These are phyloP conservation scores for Garra rufa DNA, from an alignment of 2,113 vertebrate species.

Conservation along the genomic window DNA sequence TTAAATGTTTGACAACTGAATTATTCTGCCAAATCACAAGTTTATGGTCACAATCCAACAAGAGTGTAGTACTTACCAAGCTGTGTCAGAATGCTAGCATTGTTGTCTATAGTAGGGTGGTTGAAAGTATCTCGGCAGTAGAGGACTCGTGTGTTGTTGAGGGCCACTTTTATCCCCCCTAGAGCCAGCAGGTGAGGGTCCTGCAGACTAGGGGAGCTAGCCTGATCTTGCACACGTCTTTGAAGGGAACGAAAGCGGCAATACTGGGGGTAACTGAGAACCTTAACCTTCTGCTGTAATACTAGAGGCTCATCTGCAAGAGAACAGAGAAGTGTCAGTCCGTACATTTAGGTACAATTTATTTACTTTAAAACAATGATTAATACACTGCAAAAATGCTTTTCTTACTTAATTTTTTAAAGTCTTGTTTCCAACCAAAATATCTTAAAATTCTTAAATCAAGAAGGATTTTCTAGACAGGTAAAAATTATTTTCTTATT, in stretches of 20 bases:
- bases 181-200: constrained; percentile 78
- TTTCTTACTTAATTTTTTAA: too few relatives aligned
- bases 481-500: too few relatives aligned
- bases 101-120: constrained; percentile 78
- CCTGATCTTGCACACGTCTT: constrained; percentile 70
- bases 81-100: constrained; percentile 72
- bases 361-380: not conserved
- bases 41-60: not conserved
- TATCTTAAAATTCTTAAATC: too few relatives aligned
- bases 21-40: too few relatives aligned
- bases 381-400: too few relatives aligned
- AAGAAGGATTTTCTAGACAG: too few relatives aligned
- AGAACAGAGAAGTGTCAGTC: not conserved
- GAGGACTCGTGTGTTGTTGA: constrained; percentile 69
- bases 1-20: not conserved
- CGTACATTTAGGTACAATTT: not conserved
- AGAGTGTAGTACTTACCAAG: constrained; percentile 70
- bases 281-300: constrained; percentile 65
- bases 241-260: constrained; percentile 81
- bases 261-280: constrained; percentile 83
- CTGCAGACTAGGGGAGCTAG: constrained; percentile 49
- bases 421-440: too few relatives aligned
- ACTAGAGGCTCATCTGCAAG: constrained; percentile 43
- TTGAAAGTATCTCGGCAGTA: constrained; percentile 82
- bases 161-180: constrained; percentile 68